Evolutionary conservation across 1,140 invertebrate species (phyloP), one percentile per base, ranked within the genome.

Genomic region (Hyposmocoma kahamanoa): DNA sequence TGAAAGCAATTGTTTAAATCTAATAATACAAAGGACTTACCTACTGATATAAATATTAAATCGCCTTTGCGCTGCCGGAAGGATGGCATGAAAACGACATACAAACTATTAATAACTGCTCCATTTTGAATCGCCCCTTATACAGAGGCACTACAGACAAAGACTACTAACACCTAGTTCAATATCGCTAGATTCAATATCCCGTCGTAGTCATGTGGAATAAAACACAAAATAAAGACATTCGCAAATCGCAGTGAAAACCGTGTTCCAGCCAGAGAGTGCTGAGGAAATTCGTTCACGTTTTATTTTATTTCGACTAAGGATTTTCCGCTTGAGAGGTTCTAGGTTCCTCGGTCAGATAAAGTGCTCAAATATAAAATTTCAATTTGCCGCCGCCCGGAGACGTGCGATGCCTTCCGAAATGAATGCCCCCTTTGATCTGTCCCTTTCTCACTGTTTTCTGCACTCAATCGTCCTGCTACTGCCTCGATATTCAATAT

Each of bases 331-430:
- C 54, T 54, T 53, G 62, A 70, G 51, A 61, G 59, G 57, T 55
- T 59, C 58, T 57, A 69, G 64, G 67, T 73, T 69, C 62, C 50
- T 64, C 62, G 68, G 72, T 75, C 67, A 73, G 68, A 78, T 76
- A 73, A 70, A 77, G 65, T 74, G 64, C 70, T 79, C 64, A 76
- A 80, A 83, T 80, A 80, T 80, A 83, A 80, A 83, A 74, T 83
- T 83, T 80, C 76, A 78, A 80, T 83, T 83, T 72, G 62, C 62
- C 55, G 47, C 53, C 48, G 59, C 55, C 50, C 53, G 28, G 45
- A 60, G 54, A 72, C 72, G 74, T 80, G 74, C 66, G 44, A 46
- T 43, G 72, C 66, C 56, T 76, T 50, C 62, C 47, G 51, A 67
- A 78, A 72, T 59, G 50, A 52, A 53, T 49, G 49, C 48, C 44